Base-by-base conservation (phyloP, 2,888 invertebrate species). In the Drosophila macrospina region DNA sequence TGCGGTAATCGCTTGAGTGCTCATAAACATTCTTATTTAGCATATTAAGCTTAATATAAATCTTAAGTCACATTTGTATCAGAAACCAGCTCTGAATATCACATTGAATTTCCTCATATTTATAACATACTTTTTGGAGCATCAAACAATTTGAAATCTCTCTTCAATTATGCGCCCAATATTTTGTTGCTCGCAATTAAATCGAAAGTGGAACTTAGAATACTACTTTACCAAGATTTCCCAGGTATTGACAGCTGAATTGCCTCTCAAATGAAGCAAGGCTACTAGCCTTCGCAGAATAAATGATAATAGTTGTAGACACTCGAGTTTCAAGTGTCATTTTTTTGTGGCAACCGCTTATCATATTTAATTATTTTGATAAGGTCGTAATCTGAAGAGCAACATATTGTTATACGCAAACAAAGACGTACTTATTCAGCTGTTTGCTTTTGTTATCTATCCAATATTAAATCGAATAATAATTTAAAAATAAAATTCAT, bases 1-100 rank as follows among this genome's bases (percentile, higher is more conserved):
- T 59, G 52, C 68, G 59, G 74, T 67, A 54, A 70, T 54, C 51
- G 74, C 67, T 47, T 48, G 51, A 56, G 51, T 47, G 16, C 51
- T 24, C 42, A 55, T 55, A 15, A 50, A 15, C 32, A 20, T 13
- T 32, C 13, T n/a, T 15, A 39, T 10, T 47, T 30, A 11, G 28
- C 45, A 55, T 55, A 32, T 42, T 32, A 36, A 45, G 28, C 10
- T 39, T 28, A 28, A 8, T 8, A 39, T 28, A 20, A 20, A 28
- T 36, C 6, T 11, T 7, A 7, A 16, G 7, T 15, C 5, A 13
- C 30, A n/a, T 13, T 15, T 8, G 10, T 13, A 11, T n/a, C 8
- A 44, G 36, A n/a, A 7, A 36, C 2, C 36, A 7, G 7, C 13
- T 24, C 1, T 2, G 1, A 6, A 41, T 20, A 41, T 7, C 20